A percentile compares a stretch with the other conserved stretches of the same genome.
phyloP scores from a whole-genome alignment of 2,888 invertebrate species.

The Drosophila antonietae region DNA sequence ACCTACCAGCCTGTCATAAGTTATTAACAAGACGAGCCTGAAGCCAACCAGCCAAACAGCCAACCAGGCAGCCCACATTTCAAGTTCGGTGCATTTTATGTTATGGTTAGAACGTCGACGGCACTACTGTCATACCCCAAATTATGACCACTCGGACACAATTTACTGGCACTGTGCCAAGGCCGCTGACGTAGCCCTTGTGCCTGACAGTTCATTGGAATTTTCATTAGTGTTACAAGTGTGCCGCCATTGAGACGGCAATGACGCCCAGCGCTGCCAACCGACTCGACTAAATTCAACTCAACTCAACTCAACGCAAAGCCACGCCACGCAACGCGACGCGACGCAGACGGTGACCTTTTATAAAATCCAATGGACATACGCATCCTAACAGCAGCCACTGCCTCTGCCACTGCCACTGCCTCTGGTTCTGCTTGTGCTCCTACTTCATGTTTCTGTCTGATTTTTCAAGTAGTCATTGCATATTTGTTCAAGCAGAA shows the following conservation, averaged over 20 bases:
- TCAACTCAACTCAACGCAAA: neutral
- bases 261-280: constrained; percentile 42
- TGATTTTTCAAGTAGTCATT: constrained; percentile 39
- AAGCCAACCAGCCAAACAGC: constrained; percentile 31
- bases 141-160: constrained; percentile 74
- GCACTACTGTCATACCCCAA: constrained; percentile 39
- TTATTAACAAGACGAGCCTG: constrained; percentile 70
- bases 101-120: constrained; percentile 12
- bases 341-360: constrained; percentile 55
- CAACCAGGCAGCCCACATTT: constrained; percentile 44
- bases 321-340: constrained; percentile 16
- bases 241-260: constrained; percentile 73
- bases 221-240: constrained; percentile 77
- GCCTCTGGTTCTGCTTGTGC: too few relatives aligned
- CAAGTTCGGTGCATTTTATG: constrained; percentile 61
- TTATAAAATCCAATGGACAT: constrained; percentile 43
- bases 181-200: constrained; percentile 56
- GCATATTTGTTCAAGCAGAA: constrained; percentile 33
- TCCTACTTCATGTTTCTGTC: neutral
- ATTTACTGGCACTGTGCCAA: constrained; percentile 71
- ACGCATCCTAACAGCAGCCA: constrained; percentile 37
- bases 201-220: constrained; percentile 73
- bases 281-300: constrained; percentile 16
- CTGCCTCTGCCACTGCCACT: too few relatives aligned
- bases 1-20: constrained; percentile 65